Base-by-base conservation (phyloP, 2,113 vertebrate species). In the Turdus rufiventris region DNA sequence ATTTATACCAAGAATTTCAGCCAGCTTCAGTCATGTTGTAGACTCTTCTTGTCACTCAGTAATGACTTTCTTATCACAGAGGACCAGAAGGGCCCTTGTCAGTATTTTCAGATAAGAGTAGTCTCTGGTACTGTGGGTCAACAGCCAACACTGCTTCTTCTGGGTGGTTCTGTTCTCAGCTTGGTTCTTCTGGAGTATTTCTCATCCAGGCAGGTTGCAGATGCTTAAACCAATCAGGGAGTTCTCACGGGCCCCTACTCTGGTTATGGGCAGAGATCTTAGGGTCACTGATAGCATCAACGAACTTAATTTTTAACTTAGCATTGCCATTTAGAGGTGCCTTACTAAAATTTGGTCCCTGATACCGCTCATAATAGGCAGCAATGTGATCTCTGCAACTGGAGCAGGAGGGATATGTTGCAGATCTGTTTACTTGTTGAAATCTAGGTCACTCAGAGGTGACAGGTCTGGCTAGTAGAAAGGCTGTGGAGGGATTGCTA, bases 61-160 rank as follows among this genome's bases (percentile, higher is more conserved):
- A 95, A 94, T 82, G 54, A 89, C 58, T 91, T 95, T 72, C 81
- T 95, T 96, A 94, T 90, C 92, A 79, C 66, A 96, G 50, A 82
- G 23, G 28, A 66, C 45, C 95, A 94, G 95, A 93, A 73, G 31
- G 85, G 23, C 25, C 12, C 62, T 79, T 5, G 2, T 68, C 72
- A 71, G n/a, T 65, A 34, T 79, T 82, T 92, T 85, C 28, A 68
- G 61, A 87, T 82, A 82, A 79, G 40, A 82, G 0, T 26, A 91
- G 53, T 34, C 36, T 72, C n/a, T 89, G 65, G 13, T 61, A 45
- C 0, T 0, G 10, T 56, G 45, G 36, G 28, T 72, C 66, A 68
- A n/a, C 6, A 85, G 57, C 50, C 40, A 75, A 36, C 58, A 17
- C 53, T 20, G 21, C 20, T 34, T 70, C 29, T 2, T 2, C 31